phyloP scores from a whole-genome alignment of 2,113 vertebrate genomes.

The Patagioenas fasciata region DNA sequence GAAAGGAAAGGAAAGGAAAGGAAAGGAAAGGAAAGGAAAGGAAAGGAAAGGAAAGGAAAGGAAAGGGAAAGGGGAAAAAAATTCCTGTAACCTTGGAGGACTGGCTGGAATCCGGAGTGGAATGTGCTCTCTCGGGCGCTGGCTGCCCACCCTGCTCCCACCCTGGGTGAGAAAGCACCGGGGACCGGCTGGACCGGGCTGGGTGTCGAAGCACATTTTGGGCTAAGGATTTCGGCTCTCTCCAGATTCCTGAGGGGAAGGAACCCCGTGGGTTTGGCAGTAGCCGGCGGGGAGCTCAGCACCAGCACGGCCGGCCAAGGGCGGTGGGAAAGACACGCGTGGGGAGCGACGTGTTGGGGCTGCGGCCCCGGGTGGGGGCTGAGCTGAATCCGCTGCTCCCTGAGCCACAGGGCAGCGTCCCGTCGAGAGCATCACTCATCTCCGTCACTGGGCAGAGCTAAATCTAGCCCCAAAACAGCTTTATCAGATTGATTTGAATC shows the following conservation, averaged over 20 bases:
- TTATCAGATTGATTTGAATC: neutral
- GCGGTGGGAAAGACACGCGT: neutral
- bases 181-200: neutral
- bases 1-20: too few species aligned
- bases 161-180: neutral
- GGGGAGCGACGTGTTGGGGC: too few species aligned
- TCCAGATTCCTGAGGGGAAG: neutral
- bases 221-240: neutral
- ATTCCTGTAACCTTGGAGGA: constrained; percentile 20
- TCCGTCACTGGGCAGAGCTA: neutral
- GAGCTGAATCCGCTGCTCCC: neutral
- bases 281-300: neutral
- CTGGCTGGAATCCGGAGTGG: constrained; percentile 29
- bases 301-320: neutral
- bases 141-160: neutral
- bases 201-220: neutral
- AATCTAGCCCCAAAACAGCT: neutral
- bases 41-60: neutral
- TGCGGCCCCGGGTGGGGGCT: neutral
- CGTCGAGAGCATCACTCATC: neutral
- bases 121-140: neutral
- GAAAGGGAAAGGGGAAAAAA: too few species aligned
- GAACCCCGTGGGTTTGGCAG: neutral
- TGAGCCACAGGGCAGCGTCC: neutral
- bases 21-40: too few species aligned